Evolutionary conservation across 2,888 invertebrate genomes (phyloP), one percentile per base, ranked within the genome.

Genomic region (Coenonympha glycerion): DNA sequence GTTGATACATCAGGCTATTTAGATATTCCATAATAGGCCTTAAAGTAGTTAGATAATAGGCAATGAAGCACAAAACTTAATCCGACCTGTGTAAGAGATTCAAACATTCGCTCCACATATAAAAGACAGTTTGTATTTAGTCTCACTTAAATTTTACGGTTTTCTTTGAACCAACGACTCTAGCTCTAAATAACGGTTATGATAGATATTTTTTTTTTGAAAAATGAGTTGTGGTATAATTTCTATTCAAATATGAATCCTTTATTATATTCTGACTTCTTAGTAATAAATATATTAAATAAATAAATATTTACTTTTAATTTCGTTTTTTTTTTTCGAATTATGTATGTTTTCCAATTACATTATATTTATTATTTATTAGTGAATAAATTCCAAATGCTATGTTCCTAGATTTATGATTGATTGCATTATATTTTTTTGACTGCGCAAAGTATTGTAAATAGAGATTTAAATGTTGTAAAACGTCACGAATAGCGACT

Each of bases 1-100:
- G 53, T 53, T 50, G 44, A 53, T 53, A 53, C 39, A n/a, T 18
- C 30, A 39, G 22, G 16, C 11, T 47, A 41, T 47, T 44, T 22
- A 41, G 46, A 19, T 31, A 31, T 21, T 21, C 31, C 31, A 4
- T 42, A 15, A 36, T 30, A 34, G 19, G 21, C 18, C 19, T 47
- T 31, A 13, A 3, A 33, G 6, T 31, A 39, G 37, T 13, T 28
- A 39, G 19, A 13, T 11, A n/a, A 16, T 37, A 34, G 9, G 11
- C 13, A 22, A 28, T 2, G 8, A 33, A 44, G 26, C 16, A 34
- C 28, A 34, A 31, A 30, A 19, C n/a, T 11, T 2, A n/a, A n/a
- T n/a, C n/a, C n/a, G n/a, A n/a, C n/a, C n/a, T n/a, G n/a, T n/a
- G n/a, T n/a, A n/a, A n/a, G n/a, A n/a, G n/a, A n/a, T n/a, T n/a